Percentiles rank a stretch among this genome's conserved stretches.
Conservation (phyloP, 2,888 invertebrate species). For the Chrysodeixis includens region DNA sequence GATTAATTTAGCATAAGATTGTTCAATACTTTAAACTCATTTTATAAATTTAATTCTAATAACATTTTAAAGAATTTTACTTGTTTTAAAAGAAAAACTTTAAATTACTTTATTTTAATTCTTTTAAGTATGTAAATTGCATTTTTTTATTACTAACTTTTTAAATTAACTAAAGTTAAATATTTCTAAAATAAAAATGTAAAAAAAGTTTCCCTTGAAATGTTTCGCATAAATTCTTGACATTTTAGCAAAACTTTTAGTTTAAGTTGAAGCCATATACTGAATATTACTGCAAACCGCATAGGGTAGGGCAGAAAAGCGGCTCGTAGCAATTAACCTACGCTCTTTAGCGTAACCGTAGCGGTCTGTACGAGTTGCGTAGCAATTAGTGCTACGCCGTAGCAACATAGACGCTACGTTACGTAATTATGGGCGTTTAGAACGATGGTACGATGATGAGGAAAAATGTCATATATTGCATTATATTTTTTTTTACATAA, state of each 20-base stretch:
- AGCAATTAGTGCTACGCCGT: constrained; percentile 86
- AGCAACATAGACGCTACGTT: constrained; percentile 71
- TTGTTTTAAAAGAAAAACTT: no score
- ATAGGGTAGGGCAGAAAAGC: constrained; percentile 62
- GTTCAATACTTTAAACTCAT: no score
- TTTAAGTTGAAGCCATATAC: constrained; percentile 29
- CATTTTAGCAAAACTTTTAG: constrained; percentile 24
- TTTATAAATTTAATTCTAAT: background rate
- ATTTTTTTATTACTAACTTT: background rate
- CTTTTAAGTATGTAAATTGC: no score
- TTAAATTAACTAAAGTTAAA: background rate
- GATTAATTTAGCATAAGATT: no score
- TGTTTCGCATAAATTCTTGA: constrained; percentile 2
- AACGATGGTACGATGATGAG: constrained; percentile 52
- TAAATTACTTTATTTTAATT: no score
- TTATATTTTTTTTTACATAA: background rate
- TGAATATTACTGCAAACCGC: constrained; percentile 64
- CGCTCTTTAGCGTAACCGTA: constrained; percentile 78
- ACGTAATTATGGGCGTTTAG: constrained; percentile 82
- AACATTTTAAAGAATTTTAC: background rate
- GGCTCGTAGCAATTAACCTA: constrained; percentile 84
- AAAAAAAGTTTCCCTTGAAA: background rate
- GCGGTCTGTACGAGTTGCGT: constrained; percentile 81
- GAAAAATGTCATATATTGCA: constrained; percentile 22
- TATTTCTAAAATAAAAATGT: background rate